phyloP scores from a whole-genome alignment of 2,113 vertebrate genomes.

The Notiomystis cincta region DNA sequence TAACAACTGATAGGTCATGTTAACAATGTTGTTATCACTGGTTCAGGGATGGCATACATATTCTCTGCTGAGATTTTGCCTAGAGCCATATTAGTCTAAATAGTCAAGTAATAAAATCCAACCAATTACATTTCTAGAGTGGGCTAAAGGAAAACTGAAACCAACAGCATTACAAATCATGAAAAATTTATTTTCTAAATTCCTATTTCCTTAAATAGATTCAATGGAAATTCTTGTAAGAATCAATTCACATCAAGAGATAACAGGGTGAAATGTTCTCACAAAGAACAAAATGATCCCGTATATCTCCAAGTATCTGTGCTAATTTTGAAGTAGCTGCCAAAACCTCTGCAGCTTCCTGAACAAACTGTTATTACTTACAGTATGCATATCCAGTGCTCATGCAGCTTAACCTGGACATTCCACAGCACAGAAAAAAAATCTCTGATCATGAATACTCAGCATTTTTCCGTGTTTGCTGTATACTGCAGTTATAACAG shows the following conservation, averaged over 20 bases:
- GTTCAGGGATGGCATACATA: background rate
- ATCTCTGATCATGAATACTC: background rate
- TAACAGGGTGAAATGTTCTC: background rate
- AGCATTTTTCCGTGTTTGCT: background rate
- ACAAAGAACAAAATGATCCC: background rate
- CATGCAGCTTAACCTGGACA: background rate
- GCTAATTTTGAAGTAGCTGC: background rate
- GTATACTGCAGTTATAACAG: background rate
- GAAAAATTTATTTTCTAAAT: background rate
- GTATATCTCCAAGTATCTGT: background rate
- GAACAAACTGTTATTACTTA: background rate
- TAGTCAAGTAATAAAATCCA: background rate
- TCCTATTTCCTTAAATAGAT: background rate
- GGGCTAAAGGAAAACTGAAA: slow-evolving; percentile 10
- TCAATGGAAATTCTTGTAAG: background rate
- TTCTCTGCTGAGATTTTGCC: background rate
- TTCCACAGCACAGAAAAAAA: background rate
- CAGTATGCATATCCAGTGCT: accelerated
- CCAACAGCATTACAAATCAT: background rate
- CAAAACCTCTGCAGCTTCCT: background rate
- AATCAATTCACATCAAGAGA: background rate
- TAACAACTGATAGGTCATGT: background rate
- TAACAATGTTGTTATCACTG: background rate
- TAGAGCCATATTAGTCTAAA: background rate
- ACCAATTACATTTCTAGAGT: background rate